Evolutionary conservation across 1,140 invertebrate species (phyloP), one percentile per base, ranked within the genome.

Genomic region (Drosophila paulistorum): DNA sequence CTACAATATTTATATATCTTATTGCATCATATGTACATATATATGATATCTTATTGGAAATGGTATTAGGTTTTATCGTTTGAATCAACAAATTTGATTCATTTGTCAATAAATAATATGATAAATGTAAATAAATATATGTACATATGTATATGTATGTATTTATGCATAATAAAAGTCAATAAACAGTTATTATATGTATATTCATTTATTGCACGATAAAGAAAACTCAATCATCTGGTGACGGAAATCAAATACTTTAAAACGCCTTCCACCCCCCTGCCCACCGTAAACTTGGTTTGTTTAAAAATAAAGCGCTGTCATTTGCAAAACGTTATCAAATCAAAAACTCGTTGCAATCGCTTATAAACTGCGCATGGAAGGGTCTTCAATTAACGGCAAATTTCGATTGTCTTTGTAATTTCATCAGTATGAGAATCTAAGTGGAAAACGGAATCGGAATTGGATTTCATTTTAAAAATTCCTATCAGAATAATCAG

Each of bases 401-500:
- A 10, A 23, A 11, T 23, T 51, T 51, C 17, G 14, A 48, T 39
- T 39, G 13, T 39, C 37, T 39, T 1, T 13, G 37, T 39, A 39
- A 39, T 39, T 39, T 39, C 37, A 39, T 39, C 37, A 39, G 37
- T 11, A 39, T 39, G 3, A 39, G 11, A 39, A 39, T 39, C 11
- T 26, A 23, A 55, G 23, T 55, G 13, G 14, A n/a, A 37, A 26
- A 11, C 33, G 20, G 26, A 37, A 26, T n/a, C 33, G 33, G 14
- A 68, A 57, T 61, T 37, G 7, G 48, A 55, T 60, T 17, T 7
- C 13, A 9, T 42, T 23, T 30, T 30, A 1, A 20, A 51, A 51
- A 23, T 51, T 51, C 45, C 9, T 51, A 51, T 51, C 45, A 23
- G 17, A 23, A 23, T 23, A 51, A 72, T 72, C 70, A 62, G 54